Base-by-base conservation (phyloP, 2,113 vertebrate species). In the Canis aureus region DNA sequence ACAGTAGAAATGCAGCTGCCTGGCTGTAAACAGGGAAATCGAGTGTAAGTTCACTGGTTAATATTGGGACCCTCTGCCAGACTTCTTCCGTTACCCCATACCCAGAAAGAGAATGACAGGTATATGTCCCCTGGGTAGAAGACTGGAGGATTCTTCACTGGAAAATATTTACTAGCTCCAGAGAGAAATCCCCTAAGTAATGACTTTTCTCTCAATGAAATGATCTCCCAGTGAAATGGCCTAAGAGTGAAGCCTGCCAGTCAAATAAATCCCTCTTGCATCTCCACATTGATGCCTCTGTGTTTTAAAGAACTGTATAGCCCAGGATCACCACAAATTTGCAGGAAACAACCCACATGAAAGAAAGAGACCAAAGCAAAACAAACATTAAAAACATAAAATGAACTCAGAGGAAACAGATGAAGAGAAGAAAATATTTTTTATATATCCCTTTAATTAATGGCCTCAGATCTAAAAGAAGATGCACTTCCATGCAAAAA, bases 351-450 rank as follows among this genome's bases (percentile, higher is more conserved):
- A 32, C 66, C 22, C 57, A 62, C 59, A n/a, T 74, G n/a, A 83
- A 91, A 91, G 66, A 89, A 16, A 81, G 20, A 93, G n/a, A 91
- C 22, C 49, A 88, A 91, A 73, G n/a, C 23, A 69, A 91, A 62
- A 62, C 3, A 85, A n/a, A 78, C 1, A 66, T 78, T 32, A 49
- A 17, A 13, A 19, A 66, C 12, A 53, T 29, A 32, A 74, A 82
- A 92, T 8, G 5, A 79, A 71, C 51, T 69, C 57, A 60, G 35
- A 95, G 76, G 81, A 94, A 91, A 51, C 2, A 92, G 38, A 49
- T 87, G 81, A 95, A 32, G 38, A 85, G 29, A 95, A 69, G 83
- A 89, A n/a, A 35, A 67, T 29, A 67, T n/a, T 69, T 19, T 35
- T 60, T 80, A 73, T 66, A 12, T 74, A 79, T 89, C 66, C 15